Percentiles rank a stretch among this genome's conserved stretches.
Evolutionary conservation across 2,888 invertebrate genomes (phyloP).

Genomic region (Lithosia quadra): DNA sequence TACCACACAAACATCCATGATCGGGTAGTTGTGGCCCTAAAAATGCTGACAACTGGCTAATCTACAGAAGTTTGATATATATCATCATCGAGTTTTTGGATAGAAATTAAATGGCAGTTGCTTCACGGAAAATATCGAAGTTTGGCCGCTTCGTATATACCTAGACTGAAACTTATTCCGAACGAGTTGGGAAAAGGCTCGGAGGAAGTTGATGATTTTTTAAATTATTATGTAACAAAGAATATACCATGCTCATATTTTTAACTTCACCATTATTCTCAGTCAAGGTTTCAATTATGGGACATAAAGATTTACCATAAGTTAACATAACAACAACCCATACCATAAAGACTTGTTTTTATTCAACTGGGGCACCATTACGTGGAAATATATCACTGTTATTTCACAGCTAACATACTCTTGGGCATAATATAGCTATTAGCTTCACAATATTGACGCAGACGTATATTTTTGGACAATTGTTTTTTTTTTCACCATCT

Average conservation of each 20-base stretch:
- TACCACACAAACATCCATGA: too few relatives aligned
- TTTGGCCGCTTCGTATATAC: too few relatives aligned
- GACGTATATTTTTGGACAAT: neutral
- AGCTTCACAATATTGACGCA: neutral
- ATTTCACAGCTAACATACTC: neutral
- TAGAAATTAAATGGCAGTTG: too few relatives aligned
- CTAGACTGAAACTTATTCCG: too few relatives aligned
- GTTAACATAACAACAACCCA: conserved; percentile 2
- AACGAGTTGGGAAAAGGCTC: too few relatives aligned
- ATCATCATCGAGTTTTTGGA: too few relatives aligned
- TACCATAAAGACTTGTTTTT: conserved; percentile 5
- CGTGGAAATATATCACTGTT: neutral
- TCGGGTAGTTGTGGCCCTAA: too few relatives aligned
- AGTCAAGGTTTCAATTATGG: neutral
- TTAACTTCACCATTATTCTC: neutral
- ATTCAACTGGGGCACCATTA: neutral
- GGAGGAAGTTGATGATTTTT: too few relatives aligned
- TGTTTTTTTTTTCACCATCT: neutral
- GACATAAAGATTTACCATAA: conserved; percentile 11
- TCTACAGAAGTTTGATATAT: too few relatives aligned
- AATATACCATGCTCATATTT: neutral
- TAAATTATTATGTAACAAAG: too few relatives aligned
- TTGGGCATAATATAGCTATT: neutral
- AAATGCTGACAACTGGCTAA: too few relatives aligned
- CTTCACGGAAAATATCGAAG: too few relatives aligned